phyloP scores from a whole-genome alignment of 2,888 invertebrate species.

The Periphyllus acericola region DNA sequence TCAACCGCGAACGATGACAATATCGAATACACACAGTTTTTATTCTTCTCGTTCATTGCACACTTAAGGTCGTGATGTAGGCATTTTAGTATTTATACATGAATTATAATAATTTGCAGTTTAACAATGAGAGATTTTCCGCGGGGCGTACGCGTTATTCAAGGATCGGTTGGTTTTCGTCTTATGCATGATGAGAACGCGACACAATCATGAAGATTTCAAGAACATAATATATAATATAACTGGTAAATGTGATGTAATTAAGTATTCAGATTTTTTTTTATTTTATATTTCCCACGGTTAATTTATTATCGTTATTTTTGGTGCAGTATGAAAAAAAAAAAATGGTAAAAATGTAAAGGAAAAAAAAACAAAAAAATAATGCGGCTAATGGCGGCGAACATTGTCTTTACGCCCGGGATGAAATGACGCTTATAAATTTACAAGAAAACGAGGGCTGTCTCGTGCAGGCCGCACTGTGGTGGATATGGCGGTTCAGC shows the following conservation, averaged over 20 bases:
- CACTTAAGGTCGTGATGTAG: no score
- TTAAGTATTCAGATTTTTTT: conserved; percentile 45
- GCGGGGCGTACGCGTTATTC: not conserved
- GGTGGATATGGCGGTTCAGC: conserved; percentile 15
- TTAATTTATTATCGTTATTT: conserved; percentile 49
- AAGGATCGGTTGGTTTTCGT: not conserved
- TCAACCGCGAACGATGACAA: not conserved
- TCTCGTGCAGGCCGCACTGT: conserved; percentile 28
- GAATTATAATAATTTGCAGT: no score
- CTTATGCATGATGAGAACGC: not conserved
- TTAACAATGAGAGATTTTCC: not conserved
- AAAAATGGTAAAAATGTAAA: not conserved
- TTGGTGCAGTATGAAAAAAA: not conserved
- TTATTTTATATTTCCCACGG: conserved; percentile 19
- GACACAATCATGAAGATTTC: not conserved
- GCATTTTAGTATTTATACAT: no score
- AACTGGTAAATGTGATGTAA: conserved; percentile 16
- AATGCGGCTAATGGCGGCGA: conserved; percentile 46
- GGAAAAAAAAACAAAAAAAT: conserved; percentile 1
- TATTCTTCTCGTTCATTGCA: not conserved
- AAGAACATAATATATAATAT: not conserved
- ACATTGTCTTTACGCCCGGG: conserved; percentile 49
- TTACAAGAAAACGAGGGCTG: conserved; percentile 53
- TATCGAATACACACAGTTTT: not conserved
- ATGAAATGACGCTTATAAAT: conserved; percentile 59